phyloP scores from a whole-genome alignment of 2,113 vertebrate species.

The Aix galericulata region DNA sequence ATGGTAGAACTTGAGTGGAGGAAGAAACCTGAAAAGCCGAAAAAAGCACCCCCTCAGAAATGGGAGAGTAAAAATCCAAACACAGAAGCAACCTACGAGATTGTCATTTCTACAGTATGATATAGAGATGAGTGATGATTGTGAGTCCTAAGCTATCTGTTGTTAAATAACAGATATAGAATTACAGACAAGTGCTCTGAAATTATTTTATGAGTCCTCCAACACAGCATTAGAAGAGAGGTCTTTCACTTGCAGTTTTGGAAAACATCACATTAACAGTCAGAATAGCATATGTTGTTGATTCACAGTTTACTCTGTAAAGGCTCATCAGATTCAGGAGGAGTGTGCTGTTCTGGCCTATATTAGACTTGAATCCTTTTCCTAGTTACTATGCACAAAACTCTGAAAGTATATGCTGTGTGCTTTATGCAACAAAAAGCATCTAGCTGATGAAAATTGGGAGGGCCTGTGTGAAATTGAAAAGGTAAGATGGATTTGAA shows the following conservation, averaged over 20 bases:
- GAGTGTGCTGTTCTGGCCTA: background rate
- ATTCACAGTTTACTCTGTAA: background rate
- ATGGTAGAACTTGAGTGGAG: background rate
- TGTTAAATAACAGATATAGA: background rate
- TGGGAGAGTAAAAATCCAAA: background rate
- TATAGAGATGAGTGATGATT: background rate
- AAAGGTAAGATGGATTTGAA: background rate
- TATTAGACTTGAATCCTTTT: background rate
- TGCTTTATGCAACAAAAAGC: background rate
- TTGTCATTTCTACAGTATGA: background rate
- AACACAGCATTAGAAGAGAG: background rate
- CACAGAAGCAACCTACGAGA: background rate
- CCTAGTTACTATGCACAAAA: too few species aligned
- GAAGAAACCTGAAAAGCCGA: background rate
- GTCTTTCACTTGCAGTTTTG: background rate
- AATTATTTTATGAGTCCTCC: background rate
- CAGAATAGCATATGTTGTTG: background rate
- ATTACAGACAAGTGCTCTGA: background rate
- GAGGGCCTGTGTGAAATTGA: background rate
- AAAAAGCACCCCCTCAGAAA: background rate
- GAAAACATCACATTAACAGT: background rate
- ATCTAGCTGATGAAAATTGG: background rate
- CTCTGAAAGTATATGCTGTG: background rate
- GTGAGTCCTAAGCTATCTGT: accelerated
- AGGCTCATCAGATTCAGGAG: background rate